Evolutionary conservation across 2,888 invertebrate genomes (phyloP).

Genomic region (Mimumesa dahlbomi): DNA sequence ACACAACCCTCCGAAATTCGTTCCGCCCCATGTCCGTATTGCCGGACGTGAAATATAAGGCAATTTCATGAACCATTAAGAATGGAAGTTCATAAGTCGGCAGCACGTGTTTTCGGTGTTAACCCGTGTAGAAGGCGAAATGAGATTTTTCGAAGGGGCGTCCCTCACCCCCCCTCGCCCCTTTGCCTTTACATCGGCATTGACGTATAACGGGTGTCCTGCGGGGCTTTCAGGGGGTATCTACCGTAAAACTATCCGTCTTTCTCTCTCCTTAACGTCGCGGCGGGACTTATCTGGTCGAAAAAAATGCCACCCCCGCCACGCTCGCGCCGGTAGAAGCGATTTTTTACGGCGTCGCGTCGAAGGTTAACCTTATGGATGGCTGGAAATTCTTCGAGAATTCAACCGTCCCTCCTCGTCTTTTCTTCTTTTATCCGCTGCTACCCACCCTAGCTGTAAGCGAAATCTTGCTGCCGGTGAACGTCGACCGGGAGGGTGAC

Average conservation of each 20-base stretch:
- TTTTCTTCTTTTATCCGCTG: slow-evolving; percentile 11
- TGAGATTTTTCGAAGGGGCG: slow-evolving; percentile 72
- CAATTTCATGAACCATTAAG: slow-evolving; percentile 77
- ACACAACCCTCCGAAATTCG: slow-evolving; percentile 53
- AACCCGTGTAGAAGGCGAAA: slow-evolving; percentile 75
- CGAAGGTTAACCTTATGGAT: slow-evolving; percentile 56
- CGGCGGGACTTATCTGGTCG: slow-evolving; percentile 32
- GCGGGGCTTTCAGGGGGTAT: slow-evolving; percentile 21
- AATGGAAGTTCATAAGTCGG: slow-evolving; percentile 75
- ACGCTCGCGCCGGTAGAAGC: slow-evolving; percentile 19
- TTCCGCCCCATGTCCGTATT: slow-evolving; percentile 63
- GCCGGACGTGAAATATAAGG: slow-evolving; percentile 74
- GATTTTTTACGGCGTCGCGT: slow-evolving; percentile 54
- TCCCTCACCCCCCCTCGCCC: slow-evolving; percentile 7
- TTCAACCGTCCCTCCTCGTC: slow-evolving; percentile 3
- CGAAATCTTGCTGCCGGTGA: slow-evolving; percentile 4
- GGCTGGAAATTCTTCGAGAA: slow-evolving; percentile 44
- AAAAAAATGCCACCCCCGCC: slow-evolving; percentile 18
- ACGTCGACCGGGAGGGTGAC: background rate
- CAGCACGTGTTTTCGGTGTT: slow-evolving; percentile 76
- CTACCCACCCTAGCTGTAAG: slow-evolving; percentile 9
- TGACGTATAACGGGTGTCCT: slow-evolving; percentile 64
- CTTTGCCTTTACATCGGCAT: slow-evolving; percentile 44
- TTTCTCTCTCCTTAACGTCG: slow-evolving; percentile 19
- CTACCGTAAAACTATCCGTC: slow-evolving; percentile 34